Conservation (phyloP, 1,140 invertebrate genomes). For the Sitobion miscanthi region DNA sequence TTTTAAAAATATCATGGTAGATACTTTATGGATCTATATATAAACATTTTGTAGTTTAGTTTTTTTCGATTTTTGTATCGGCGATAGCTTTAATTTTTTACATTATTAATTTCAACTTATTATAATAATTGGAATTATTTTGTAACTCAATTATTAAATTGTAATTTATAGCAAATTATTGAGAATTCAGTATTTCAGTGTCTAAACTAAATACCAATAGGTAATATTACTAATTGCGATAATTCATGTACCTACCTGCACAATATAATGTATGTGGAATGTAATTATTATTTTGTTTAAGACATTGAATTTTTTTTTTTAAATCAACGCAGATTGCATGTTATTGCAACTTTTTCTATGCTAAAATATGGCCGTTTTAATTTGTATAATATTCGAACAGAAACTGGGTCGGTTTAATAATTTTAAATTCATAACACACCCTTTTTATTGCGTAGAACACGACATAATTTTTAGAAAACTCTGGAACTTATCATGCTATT, state of each 20-base stretch:
- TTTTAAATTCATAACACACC: neutral
- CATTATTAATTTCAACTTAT: too few relatives aligned
- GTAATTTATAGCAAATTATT: neutral
- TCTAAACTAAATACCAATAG: neutral
- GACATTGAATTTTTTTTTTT: neutral
- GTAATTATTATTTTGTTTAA: constrained; percentile 1
- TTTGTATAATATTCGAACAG: neutral
- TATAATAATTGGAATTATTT: neutral
- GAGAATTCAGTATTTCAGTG: neutral
- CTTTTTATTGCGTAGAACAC: neutral
- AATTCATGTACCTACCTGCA: neutral
- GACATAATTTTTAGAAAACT: neutral
- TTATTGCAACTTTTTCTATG: neutral
- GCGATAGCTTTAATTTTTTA: too few relatives aligned
- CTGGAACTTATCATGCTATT: neutral
- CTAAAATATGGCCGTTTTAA: neutral
- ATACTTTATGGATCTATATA: neutral
- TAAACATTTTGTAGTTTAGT: too few relatives aligned
- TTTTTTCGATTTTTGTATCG: too few relatives aligned
- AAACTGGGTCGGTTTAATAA: constrained; percentile 23
- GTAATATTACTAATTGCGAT: neutral
- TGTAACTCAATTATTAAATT: neutral
- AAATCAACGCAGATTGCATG: neutral
- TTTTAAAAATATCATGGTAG: neutral
- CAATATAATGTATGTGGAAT: neutral